Evolutionary conservation across 2,113 vertebrate genomes (phyloP).

Genomic region (Brienomyrus brachyistius): DNA sequence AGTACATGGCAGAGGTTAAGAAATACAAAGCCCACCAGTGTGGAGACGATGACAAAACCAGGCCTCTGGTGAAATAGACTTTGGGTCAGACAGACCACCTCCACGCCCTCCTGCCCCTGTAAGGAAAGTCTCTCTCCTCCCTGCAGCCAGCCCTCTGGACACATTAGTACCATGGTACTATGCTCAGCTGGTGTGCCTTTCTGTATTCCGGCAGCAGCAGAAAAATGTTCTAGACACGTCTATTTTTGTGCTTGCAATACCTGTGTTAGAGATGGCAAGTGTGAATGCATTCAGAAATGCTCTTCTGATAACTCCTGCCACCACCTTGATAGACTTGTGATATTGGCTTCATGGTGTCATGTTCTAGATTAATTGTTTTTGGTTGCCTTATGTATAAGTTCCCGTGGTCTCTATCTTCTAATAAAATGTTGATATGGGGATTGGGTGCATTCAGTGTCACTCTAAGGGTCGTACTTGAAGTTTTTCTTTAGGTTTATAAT

Average conservation of each 20-base stretch:
- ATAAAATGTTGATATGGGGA: not conserved
- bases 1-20: conserved; percentile 74
- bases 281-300: not conserved
- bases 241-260: not conserved
- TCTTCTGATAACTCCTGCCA: not conserved
- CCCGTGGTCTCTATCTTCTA: not conserved
- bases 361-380: not conserved
- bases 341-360: not conserved
- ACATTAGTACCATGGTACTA: conserved; percentile 35
- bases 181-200: conserved; percentile 18
- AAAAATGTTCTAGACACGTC: not conserved
- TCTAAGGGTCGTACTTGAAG: not conserved
- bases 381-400: not conserved
- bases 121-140: not conserved
- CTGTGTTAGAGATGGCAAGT: not conserved
- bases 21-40: conserved; percentile 74
- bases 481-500: not conserved
- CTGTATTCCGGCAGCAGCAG: not conserved
- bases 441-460: not conserved
- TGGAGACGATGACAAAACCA: conserved; percentile 68
- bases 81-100: not conserved
- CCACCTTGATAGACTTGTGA: not conserved
- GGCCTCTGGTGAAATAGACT: conserved; percentile 67
- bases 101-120: not conserved
- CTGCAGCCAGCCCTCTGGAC: conserved; percentile 37